Evolutionary conservation across 2,797 vertebrate genomes (phyloP), one percentile per base, ranked within the genome.

Genomic region (Neostethus bicornis): DNA sequence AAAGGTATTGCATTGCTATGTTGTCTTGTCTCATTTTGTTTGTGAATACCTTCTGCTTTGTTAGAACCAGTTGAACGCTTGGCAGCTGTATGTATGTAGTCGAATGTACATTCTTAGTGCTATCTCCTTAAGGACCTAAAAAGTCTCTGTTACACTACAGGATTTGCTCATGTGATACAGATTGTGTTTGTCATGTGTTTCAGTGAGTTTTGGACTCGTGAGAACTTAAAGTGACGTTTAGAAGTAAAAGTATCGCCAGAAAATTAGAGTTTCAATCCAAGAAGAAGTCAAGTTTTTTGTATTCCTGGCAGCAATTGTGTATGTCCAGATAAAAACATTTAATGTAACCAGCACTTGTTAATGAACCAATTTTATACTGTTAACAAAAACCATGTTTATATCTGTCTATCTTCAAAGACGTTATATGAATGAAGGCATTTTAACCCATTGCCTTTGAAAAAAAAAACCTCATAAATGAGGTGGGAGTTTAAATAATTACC

Each of bases 61-160:
- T 65, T 23, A 60, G 19, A 25, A 3, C 57, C 31, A 21, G 16
- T 45, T 29, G 13, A 72, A 29, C 63, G 60, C 64, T 62, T 31
- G 57, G 53, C 55, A 50, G 66, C 44, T 20, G n/a, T n/a, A 48
- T 28, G 73, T 78, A 79, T 82, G 49, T 35, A 64, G 61, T 75
- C 61, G 83, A 86, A 87, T 88, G 84, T 87, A 83, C 78, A 53
- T 59, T 81, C 67, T 68, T 52, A 64, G 53, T 59, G 61, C 58
- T 70, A 31, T 51, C 45, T 56, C 59, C 46, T 69, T 70, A 68
- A 64, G 69, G 66, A 66, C 64, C 70, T 70, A 54, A 57, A 69
- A 52, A 55, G 21, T 48, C 16, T 38, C 12, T 41, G 41, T 44
- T 66, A 71, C 38, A 38, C 7, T 7, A 6, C 37, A 34, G 51